These are phyloP conservation scores for Nesometra sesokonis DNA, from an alignment of 35 echinoderm and acorn worm genomes.

Conservation along the genomic window DNA sequence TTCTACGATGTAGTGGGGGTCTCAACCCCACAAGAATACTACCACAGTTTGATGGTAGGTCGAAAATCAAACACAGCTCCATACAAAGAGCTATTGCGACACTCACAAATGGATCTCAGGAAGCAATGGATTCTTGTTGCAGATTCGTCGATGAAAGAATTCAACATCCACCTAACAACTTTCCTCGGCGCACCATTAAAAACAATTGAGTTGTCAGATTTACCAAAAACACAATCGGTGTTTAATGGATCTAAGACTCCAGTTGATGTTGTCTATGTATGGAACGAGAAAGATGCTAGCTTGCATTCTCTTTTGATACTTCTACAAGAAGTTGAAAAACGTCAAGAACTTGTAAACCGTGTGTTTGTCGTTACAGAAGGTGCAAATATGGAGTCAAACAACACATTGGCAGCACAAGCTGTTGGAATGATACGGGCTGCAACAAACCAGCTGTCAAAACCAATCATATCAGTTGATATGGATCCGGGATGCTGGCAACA, in stretches of 20 bases:
- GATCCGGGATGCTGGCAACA: neutral
- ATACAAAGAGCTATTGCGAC: no score
- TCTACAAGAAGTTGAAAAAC: conserved; percentile 29
- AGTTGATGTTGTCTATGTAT: conserved; percentile 17
- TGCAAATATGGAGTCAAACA: neutral
- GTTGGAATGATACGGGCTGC: conserved; percentile 42
- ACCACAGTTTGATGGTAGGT: no score
- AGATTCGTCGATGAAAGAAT: no score
- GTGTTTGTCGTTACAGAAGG: conserved; percentile 50
- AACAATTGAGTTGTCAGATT: no score
- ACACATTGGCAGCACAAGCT: neutral
- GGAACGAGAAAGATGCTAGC: conserved; percentile 9
- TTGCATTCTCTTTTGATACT: conserved; percentile 40
- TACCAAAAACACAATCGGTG: neutral
- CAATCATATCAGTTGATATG: conserved; percentile 31
- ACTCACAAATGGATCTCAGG: no score
- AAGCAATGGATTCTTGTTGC: no score
- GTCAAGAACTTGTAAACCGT: conserved; percentile 27
- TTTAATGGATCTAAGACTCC: neutral
- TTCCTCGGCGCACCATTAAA: conserved; percentile 31
- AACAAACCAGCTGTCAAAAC: conserved; percentile 43
- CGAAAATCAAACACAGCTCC: no score
- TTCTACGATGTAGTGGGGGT: no score
- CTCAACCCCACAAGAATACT: no score
- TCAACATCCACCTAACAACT: no score